Base-by-base conservation (phyloP, 2,888 invertebrate genomes). In the Eulithis prunata region DNA sequence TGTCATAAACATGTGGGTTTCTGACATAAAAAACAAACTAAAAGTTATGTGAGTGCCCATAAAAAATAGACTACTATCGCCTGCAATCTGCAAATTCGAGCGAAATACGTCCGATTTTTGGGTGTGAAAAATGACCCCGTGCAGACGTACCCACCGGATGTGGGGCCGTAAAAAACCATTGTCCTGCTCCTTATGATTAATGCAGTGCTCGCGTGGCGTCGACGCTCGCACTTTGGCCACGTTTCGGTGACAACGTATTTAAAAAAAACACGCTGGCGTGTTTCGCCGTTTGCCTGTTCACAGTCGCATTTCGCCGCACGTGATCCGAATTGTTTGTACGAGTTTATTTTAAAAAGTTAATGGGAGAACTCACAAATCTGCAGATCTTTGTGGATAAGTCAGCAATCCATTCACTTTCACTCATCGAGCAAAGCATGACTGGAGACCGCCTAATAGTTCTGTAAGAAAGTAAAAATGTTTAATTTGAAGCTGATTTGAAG, bases 171-270 rank as follows among this genome's bases (percentile, higher is more conserved):
- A 82, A 86, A 86, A 86, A 81, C 80, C 78, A 83, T 87, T 87
- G 87, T 82, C 78, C 79, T 77, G 75, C 78, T 80, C 72, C 75
- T 79, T 82, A 85, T 88, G 88, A 88, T 88, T 87, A 87, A 88
- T 88, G 84, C 83, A 83, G 76, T 82, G 78, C 80, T 83, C 83
- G 84, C 84, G 84, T 88, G 88, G 79, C 73, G 75, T 71, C 78
- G 83, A 85, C 86, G 80, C 62, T 71, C 68, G 68, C 71, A 73
- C 73, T 71, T 72, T 63, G 69, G 61, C 62, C 66, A 66, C 63
- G 66, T 66, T 66, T 58, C 51, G 57, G 60, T 58, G 64, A 64
- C 68, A 64, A 60, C 62, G 5, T 32, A 32, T 32, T 32, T 3
- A 32, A 32, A 32, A 32, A 32, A 32, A 32, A 32, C 46, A 57